Evolutionary conservation across 2,113 vertebrate species (phyloP).

Genomic region (Macaca nemestrina): DNA sequence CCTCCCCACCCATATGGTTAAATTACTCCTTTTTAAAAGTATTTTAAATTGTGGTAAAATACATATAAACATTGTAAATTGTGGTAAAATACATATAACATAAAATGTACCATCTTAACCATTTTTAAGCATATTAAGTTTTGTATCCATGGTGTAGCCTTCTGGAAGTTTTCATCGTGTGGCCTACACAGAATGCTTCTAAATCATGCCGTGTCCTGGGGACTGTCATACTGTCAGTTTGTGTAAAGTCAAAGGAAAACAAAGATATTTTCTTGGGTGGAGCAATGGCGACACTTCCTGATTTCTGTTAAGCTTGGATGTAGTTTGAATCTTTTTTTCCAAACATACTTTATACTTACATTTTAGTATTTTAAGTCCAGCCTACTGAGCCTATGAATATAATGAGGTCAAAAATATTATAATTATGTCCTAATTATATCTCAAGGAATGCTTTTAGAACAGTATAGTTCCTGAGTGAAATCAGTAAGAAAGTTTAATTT

Average conservation of each 20-base stretch:
- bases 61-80: not conserved
- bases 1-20: not conserved
- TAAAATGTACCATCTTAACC: not conserved
- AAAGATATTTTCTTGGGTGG: not conserved
- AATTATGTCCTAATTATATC: not conserved
- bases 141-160: not conserved
- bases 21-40: not conserved
- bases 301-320: not conserved
- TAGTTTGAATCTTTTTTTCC: not conserved
- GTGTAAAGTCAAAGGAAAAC: not conserved
- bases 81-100: not conserved
- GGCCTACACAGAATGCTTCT: not conserved
- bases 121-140: not conserved
- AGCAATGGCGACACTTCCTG: not conserved
- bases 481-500: conserved; percentile 19
- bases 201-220: not conserved
- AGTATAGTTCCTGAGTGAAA: not conserved
- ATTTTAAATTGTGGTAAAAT: not conserved
- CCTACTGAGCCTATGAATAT: not conserved
- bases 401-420: not conserved
- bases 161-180: not conserved
- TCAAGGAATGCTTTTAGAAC: not conserved
- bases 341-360: not conserved
- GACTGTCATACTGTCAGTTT: not conserved
- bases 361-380: conserved; percentile 7